Conservation (phyloP, 2,888 invertebrate genomes). For the Eilema griseolum region DNA sequence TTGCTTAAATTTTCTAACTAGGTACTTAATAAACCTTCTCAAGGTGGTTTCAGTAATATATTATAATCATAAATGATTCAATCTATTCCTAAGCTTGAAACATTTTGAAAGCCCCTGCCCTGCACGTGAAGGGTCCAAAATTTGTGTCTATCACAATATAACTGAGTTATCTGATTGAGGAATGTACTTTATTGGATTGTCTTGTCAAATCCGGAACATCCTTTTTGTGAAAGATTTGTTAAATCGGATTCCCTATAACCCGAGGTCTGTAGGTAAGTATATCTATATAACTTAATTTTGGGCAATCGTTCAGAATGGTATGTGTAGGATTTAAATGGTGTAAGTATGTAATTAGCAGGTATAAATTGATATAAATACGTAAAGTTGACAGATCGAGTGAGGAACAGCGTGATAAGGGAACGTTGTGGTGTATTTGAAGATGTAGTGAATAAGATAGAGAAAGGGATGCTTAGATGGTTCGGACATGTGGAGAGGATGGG, state of each 20-base stretch:
- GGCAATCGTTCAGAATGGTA: background rate
- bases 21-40: background rate
- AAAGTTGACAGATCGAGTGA: no score
- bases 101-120: background rate
- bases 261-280: background rate
- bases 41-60: background rate
- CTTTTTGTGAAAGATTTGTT: constrained; percentile 15
- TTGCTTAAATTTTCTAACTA: constrained; percentile 8
- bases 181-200: constrained; percentile 24
- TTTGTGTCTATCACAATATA: constrained; percentile 15
- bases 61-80: background rate
- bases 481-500: no score
- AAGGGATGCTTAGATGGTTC: no score
- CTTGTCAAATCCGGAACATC: constrained; percentile 18
- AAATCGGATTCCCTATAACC: background rate
- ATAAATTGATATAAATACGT: no score
- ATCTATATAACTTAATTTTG: background rate
- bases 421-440: no score
- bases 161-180: constrained; percentile 23
- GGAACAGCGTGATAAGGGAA: no score
- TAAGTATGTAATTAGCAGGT: background rate
- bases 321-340: background rate
- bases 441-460: no score
- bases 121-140: constrained; percentile 6
- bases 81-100: background rate